Percentiles rank a stretch among this genome's conserved stretches.
Evolutionary conservation across 2,888 invertebrate species (phyloP).

Genomic region (Pammene fasciana): DNA sequence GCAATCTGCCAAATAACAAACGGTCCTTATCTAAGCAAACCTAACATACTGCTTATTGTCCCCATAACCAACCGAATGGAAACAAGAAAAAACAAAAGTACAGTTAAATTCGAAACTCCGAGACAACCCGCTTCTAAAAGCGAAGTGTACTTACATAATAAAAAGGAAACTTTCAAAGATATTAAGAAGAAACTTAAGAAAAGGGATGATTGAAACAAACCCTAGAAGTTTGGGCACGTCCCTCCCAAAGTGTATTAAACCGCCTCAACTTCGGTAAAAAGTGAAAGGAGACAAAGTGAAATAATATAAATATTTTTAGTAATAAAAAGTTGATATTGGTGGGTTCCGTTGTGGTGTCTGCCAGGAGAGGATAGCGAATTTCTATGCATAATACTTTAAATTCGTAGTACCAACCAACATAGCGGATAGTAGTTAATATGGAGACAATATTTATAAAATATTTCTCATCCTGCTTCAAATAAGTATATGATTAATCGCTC

Average conservation of each 20-base stretch:
- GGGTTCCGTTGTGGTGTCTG: conserved; percentile 51
- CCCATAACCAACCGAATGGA: conserved; percentile 35
- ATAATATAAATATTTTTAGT: conserved; percentile 82
- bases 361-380: conserved; percentile 28
- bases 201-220: conserved; percentile 79
- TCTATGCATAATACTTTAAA: too few relatives aligned
- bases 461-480: too few relatives aligned
- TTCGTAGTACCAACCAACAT: too few relatives aligned
- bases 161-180: conserved; percentile 59
- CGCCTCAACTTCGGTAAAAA: conserved; percentile 68
- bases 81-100: conserved; percentile 41
- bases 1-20: conserved; percentile 40
- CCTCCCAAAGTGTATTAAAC: conserved; percentile 81
- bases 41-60: conserved; percentile 40
- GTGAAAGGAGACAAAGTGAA: conserved; percentile 75
- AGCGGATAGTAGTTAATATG: too few relatives aligned
- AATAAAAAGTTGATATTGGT: conserved; percentile 77
- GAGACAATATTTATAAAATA: too few relatives aligned
- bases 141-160: conserved; percentile 54
- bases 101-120: conserved; percentile 43
- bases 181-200: conserved; percentile 59
- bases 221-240: conserved; percentile 65
- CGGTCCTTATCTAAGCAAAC: conserved; percentile 31
- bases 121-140: conserved; percentile 46
- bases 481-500: too few relatives aligned